Evolutionary conservation across 2,888 invertebrate species (phyloP), one percentile per base, ranked within the genome.

Genomic region (Capitulum mitella): DNA sequence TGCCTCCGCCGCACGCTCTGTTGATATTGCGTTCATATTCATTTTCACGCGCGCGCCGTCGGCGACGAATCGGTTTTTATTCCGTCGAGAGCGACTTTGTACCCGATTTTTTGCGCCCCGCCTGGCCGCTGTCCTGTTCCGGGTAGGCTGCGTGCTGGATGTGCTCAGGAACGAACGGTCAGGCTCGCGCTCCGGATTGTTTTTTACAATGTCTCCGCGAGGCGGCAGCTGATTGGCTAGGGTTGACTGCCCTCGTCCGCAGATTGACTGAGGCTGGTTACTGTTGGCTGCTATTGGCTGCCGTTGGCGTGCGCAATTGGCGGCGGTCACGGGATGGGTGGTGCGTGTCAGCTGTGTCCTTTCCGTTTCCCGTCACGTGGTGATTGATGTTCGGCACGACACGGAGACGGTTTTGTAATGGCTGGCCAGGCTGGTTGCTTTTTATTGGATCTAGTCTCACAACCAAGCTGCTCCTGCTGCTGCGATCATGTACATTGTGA

Each of bases 391-490:
- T 51, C 51, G 51, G 51, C 19, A 51, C 43, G 43, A 43, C 1
- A 14, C 3, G 61, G 3, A 43, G 14, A 14, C 3, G 61, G 3
- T n/a, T 29, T 29, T 61, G 61, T 61, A 61, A n/a, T 32, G 61
- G 32, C 14, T 32, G 14, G 54, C 5, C n/a, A 3, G n/a, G 32
- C 32, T 32, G 32, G 61, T n/a, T n/a, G 61, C 70, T 37, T 70
- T 70, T 70, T 70, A 70, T 16, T 37, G 70, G 70, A 70, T 70
- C 70, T 70, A 70, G 70, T 70, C 70, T 34, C 37, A n/a, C n/a
- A 34, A 22, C 22, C 70, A 10, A 22, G 34, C 37, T 2, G 70
- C 26, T 14, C 70, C 6, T 37, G 70, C 22, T 22, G 8, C n/a
- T 8, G 29, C 22, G 70, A 26, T 26, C 37, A 26, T 26, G 70